Conservation (phyloP, 1,140 invertebrate genomes). For the Hirudo medicinalis region DNA sequence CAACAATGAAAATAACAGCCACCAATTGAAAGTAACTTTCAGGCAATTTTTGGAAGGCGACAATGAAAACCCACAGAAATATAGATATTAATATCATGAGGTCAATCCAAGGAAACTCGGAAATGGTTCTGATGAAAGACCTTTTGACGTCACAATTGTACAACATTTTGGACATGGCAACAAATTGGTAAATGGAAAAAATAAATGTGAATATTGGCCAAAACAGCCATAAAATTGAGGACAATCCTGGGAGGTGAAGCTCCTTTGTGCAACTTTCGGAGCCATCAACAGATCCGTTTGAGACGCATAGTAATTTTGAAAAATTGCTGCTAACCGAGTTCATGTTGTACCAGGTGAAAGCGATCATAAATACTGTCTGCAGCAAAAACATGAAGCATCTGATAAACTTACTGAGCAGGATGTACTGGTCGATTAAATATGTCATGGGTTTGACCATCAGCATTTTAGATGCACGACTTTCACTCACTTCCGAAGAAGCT, state of each 20-base stretch:
- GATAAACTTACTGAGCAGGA: constrained; percentile 3
- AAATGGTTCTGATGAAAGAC: background rate
- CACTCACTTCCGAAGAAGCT: background rate
- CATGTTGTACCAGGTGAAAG: background rate
- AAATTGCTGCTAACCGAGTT: too few species aligned
- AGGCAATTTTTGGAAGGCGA: background rate
- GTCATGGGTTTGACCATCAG: background rate
- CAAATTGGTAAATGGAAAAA: background rate
- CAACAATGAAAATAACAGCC: background rate
- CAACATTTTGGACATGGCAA: background rate
- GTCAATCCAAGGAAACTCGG: background rate
- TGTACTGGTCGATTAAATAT: background rate
- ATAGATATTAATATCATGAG: background rate
- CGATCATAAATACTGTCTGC: background rate
- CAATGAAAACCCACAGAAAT: background rate
- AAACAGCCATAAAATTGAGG: background rate
- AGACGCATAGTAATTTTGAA: background rate
- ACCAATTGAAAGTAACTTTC: background rate
- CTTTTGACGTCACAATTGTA: background rate
- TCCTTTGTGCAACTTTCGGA: background rate
- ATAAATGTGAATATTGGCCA: background rate
- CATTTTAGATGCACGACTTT: background rate
- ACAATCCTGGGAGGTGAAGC: background rate
- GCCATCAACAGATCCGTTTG: background rate
- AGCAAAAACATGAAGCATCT: background rate